These are phyloP conservation scores for Tridacna crocea DNA, from an alignment of 2,888 invertebrate species.

Conservation along the genomic window DNA sequence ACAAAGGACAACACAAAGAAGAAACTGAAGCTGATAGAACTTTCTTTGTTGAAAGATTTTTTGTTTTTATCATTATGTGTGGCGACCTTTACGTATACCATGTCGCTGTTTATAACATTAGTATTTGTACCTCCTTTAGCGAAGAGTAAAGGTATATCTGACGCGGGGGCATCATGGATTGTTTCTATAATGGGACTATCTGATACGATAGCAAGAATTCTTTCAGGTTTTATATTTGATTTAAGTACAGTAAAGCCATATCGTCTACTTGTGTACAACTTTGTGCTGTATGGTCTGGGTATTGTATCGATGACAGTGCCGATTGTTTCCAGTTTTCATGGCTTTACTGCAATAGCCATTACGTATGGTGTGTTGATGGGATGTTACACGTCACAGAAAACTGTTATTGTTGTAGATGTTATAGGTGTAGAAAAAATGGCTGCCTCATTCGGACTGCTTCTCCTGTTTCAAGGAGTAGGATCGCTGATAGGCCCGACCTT, in stretches of 20 bases:
- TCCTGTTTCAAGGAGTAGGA: conserved; percentile 76
- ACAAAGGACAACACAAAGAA: conserved; percentile 9
- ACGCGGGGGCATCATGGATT: conserved; percentile 66
- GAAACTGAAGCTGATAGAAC: conserved; percentile 52
- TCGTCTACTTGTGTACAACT: conserved; percentile 67
- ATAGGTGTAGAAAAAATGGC: conserved; percentile 71
- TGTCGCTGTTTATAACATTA: conserved; percentile 66
- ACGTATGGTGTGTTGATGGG: conserved; percentile 73
- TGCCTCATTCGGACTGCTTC: conserved; percentile 73
- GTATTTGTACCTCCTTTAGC: conserved; percentile 75
- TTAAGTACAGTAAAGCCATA: conserved; percentile 62
- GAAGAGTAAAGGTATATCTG: conserved; percentile 60
- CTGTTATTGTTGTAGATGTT: conserved; percentile 75
- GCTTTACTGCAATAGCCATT: conserved; percentile 59
- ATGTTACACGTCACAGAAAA: conserved; percentile 75
- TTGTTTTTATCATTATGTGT: conserved; percentile 60
- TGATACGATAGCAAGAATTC: conserved; percentile 68
- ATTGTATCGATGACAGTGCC: conserved; percentile 66
- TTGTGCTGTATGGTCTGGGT: conserved; percentile 68
- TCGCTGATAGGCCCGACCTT: conserved; percentile 72
- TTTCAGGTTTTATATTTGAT: conserved; percentile 69
- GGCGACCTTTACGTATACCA: conserved; percentile 59
- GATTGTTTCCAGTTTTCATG: conserved; percentile 48
- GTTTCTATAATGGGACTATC: conserved; percentile 70
- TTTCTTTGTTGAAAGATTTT: conserved; percentile 62